Base-by-base conservation (phyloP, 2,888 invertebrate species). In the Hypolimnas misippus region DNA sequence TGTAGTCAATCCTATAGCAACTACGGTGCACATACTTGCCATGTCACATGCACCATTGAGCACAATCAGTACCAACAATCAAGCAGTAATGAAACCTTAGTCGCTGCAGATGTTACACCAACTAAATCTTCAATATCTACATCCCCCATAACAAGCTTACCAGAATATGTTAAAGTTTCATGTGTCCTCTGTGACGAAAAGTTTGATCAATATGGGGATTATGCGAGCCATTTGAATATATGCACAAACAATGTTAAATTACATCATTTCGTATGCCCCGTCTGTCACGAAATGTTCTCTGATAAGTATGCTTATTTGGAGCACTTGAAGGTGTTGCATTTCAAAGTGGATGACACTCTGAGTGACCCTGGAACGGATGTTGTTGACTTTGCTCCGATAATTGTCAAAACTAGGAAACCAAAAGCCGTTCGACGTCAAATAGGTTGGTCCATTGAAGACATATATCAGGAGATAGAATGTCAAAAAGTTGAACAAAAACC, bases 361-460 rank as follows among this genome's bases (percentile, higher is more conserved):
- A 69, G 67, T 55, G 79, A 84, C 46, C 72, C 81, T 17, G 85
- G 89, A 14, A 72, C 79, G 25, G 90, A 91, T 68, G 87, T 87
- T 75, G 86, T 90, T 51, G 91, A 91, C 73, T 84, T 86, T 75
- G 82, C 83, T 57, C 89, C 89, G n/a, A 79, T 82, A 33, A 73
- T 87, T 68, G 84, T 85, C 65, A 89, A 89, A 75, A 83, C 81
- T 1, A 83, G 86, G 53, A 84, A 79, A 71, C 86, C 89, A 0
- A 90, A 86, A 73, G 71, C 84, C 29, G 90, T 89, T 7, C 79
- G 91, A 21, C 81, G 91, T 31, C 89, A 91, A 77, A 92, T 92
- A 75, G 91, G 90, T 82, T 92, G 91, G 91, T 92, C 91, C 63
- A 76, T 88, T 76, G 91, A 91, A 73, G 91, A 92, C 73, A 92